Percentiles rank a stretch among this genome's conserved stretches.
These are phyloP conservation scores for Euplagia quadripunctaria DNA, from an alignment of 2,888 invertebrate species.

Conservation along the genomic window DNA sequence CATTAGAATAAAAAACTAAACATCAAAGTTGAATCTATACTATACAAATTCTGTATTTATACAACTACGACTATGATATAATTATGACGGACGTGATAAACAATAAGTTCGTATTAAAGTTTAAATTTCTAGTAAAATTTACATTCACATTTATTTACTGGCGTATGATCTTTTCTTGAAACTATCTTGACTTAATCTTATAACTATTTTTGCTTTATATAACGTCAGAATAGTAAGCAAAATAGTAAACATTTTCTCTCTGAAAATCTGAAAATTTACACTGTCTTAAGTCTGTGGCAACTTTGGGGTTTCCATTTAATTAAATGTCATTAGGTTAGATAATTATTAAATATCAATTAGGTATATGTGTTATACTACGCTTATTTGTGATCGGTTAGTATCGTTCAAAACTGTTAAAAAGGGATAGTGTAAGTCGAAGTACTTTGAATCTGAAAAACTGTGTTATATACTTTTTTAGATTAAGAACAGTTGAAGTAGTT, in stretches of 20 bases:
- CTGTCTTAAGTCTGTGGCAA: not conserved
- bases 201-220: not conserved
- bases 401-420: not conserved
- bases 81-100: not conserved
- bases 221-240: not conserved
- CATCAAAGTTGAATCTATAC: conserved; percentile 29
- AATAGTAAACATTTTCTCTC: not conserved
- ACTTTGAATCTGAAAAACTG: not conserved
- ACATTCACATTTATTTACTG: not conserved
- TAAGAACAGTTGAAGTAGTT: not conserved
- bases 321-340: too few relatives aligned
- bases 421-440: not conserved
- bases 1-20: conserved; percentile 35
- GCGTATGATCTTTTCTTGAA: not conserved
- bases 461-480: not conserved
- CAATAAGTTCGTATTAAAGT: not conserved
- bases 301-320: not conserved
- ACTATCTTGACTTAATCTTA: too few relatives aligned
- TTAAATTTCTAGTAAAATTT: not conserved
- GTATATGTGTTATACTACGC: too few relatives aligned
- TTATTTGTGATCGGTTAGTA: too few relatives aligned
- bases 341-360: too few relatives aligned
- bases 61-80: not conserved
- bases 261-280: not conserved
- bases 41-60: conserved; percentile 25